A percentile compares a stretch with the other conserved stretches of the same genome.
These are phyloP conservation scores for Carposina sasakii DNA, from an alignment of 1,140 invertebrate species.

Conservation along the genomic window DNA sequence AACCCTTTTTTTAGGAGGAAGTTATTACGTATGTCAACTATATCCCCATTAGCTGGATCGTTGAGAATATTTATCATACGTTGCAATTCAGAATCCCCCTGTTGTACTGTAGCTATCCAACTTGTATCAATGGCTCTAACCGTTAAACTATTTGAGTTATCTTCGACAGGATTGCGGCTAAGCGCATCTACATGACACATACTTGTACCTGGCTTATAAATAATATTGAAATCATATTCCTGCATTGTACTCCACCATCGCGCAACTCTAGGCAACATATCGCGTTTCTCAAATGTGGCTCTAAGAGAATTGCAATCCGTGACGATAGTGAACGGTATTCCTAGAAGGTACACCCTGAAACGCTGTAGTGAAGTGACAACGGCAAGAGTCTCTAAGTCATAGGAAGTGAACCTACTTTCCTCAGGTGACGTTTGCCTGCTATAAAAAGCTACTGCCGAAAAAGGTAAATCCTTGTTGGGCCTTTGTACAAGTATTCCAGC, in stretches of 20 bases:
- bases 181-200: slow-evolving; percentile 33
- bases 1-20: background rate
- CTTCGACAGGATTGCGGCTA: slow-evolving; percentile 22
- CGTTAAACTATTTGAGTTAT: background rate
- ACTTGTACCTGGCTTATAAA: slow-evolving; percentile 22
- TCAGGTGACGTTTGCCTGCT: slow-evolving; percentile 17
- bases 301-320: background rate
- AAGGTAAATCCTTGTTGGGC: slow-evolving; percentile 8
- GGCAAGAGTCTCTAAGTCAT: background rate
- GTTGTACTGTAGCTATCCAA: slow-evolving; percentile 16
- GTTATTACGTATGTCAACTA: background rate
- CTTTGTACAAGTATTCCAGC: slow-evolving; percentile 36
- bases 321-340: slow-evolving; percentile 17
- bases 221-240: slow-evolving; percentile 29
- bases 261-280: slow-evolving; percentile 26
- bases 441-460: slow-evolving; percentile 23
- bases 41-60: background rate
- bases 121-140: background rate
- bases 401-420: background rate
- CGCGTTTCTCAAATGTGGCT: slow-evolving; percentile 17
- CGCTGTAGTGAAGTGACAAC: background rate
- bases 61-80: background rate
- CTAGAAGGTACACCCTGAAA: background rate
- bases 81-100: background rate
- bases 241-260: slow-evolving; percentile 28